Conservation (phyloP, 2,113 vertebrate genomes). For the Labrus mixtus region DNA sequence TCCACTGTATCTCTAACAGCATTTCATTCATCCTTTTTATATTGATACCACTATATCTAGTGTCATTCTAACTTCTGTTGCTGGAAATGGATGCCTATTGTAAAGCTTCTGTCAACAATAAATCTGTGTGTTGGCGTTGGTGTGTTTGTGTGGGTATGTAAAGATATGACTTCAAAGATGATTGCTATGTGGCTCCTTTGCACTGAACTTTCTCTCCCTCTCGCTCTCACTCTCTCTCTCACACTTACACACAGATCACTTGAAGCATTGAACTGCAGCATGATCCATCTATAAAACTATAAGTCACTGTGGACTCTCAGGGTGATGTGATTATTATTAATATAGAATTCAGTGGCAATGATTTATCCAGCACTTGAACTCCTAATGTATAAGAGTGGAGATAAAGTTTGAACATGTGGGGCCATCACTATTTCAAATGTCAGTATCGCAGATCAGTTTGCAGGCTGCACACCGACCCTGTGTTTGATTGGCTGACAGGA, state of each 20-base stretch:
- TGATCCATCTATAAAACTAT: constrained; percentile 49
- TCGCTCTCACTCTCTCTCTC: not conserved
- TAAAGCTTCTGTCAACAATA: constrained; percentile 13
- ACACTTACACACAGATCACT: constrained; percentile 10
- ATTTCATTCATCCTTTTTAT: not conserved
- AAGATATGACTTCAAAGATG: not conserved
- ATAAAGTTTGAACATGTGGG: constrained; percentile 46
- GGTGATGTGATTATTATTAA: constrained; percentile 67
- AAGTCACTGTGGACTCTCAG: constrained; percentile 52
- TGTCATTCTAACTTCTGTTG: constrained; percentile 6
- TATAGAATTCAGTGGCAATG: constrained; percentile 48
- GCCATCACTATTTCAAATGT: constrained; percentile 37
- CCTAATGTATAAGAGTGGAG: constrained; percentile 35
- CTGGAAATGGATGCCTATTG: not conserved
- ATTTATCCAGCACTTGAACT: constrained; percentile 51
- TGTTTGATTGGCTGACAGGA: not conserved
- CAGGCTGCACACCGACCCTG: constrained; percentile 14
- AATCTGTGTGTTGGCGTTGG: not conserved
- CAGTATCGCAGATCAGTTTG: constrained; percentile 20
- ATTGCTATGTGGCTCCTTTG: not conserved
- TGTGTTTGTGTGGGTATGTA: not conserved
- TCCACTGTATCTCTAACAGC: not conserved
- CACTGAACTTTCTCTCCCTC: not conserved
- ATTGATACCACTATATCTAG: constrained; percentile 2
- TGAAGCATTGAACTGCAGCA: constrained; percentile 48